A percentile compares a stretch with the other conserved stretches of the same genome.
Conservation (phyloP, 2,797 vertebrate genomes). For the Cirrhinus mrigala region DNA sequence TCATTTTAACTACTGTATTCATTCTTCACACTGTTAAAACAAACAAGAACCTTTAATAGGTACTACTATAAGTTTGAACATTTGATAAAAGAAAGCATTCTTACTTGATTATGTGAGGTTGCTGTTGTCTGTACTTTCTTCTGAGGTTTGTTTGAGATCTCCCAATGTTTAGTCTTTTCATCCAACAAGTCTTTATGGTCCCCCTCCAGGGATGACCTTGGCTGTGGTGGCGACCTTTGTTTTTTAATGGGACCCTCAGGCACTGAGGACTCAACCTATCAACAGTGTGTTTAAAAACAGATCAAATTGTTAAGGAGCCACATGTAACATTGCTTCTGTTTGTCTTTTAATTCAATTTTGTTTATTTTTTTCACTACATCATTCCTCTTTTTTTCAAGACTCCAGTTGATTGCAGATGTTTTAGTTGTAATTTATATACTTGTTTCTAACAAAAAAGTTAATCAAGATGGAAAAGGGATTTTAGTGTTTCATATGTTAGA, state of each 20-base stretch:
- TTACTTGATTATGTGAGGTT: background rate
- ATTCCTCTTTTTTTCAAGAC: too few relatives aligned
- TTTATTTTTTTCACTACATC: too few relatives aligned
- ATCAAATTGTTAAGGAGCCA: background rate
- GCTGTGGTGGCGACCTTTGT: background rate
- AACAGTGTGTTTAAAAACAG: background rate
- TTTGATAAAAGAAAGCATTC: background rate
- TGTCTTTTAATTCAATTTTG: background rate
- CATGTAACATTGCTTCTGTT: background rate
- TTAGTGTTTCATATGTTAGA: too few relatives aligned
- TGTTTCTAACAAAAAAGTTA: too few relatives aligned
- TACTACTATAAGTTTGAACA: background rate
- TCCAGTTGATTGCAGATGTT: too few relatives aligned
- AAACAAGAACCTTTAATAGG: background rate
- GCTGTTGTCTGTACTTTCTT: background rate
- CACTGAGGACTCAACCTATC: constrained; percentile 5
- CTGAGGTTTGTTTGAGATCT: background rate
- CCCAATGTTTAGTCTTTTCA: background rate
- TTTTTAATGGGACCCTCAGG: background rate
- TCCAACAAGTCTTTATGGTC: background rate
- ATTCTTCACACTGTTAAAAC: background rate
- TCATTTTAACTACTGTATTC: background rate
- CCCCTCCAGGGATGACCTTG: background rate
- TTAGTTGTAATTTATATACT: too few relatives aligned
- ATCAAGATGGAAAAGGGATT: too few relatives aligned